Percentiles rank a stretch among this genome's conserved stretches.
These are phyloP conservation scores for Heliothis subflexa DNA, from an alignment of 1,140 invertebrate genomes.

Conservation along the genomic window DNA sequence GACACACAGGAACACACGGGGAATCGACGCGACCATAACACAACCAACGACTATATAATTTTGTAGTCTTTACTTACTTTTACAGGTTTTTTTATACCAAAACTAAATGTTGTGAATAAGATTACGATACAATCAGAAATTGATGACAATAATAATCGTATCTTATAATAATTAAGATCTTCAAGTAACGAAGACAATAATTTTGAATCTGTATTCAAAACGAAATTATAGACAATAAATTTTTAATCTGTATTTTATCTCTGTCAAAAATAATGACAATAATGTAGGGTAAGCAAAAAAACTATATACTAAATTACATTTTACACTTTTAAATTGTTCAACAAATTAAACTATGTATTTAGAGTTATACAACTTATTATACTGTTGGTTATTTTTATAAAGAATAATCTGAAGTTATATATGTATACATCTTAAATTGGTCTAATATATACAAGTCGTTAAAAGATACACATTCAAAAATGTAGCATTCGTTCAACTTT, in stretches of 20 bases:
- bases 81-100: conserved; percentile 18
- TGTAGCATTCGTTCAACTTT: conserved; percentile 41
- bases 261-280: conserved; percentile 43
- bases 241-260: conserved; percentile 9
- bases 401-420: conserved; percentile 28
- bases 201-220: conserved; percentile 37
- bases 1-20: not conserved
- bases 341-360: conserved; percentile 13
- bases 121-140: not conserved
- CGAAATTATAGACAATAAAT: conserved; percentile 30
- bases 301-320: conserved; percentile 16
- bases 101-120: conserved; percentile 1
- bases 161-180: not conserved
- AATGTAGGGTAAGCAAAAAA: conserved; percentile 42
- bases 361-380: conserved; percentile 37
- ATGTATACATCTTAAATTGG: conserved; percentile 25
- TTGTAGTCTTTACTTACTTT: not conserved
- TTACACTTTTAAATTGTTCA: conserved; percentile 33
- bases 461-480: conserved; percentile 30
- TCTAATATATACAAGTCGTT: conserved; percentile 1
- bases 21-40: conserved; percentile 17
- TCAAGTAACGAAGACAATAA: conserved; percentile 30
- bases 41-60: too few species aligned
- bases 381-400: conserved; percentile 30
- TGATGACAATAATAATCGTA: too few species aligned